Conservation (phyloP, 2,888 invertebrate genomes). For the Meandrusa payeni region DNA sequence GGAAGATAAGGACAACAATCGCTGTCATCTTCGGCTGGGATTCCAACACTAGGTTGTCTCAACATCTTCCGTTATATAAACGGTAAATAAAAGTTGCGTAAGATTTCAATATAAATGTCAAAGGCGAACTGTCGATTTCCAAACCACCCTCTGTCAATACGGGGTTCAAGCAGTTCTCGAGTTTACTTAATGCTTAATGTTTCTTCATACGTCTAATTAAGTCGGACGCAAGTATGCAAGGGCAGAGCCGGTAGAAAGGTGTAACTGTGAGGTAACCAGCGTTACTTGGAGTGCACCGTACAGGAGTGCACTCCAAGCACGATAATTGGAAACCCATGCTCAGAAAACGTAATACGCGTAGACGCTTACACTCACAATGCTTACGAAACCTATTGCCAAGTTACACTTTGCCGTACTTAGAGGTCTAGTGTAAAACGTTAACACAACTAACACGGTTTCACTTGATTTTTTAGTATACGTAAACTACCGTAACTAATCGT, state of each 20-base stretch:
- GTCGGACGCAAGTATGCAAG: neutral
- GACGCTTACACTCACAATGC: conserved; percentile 2
- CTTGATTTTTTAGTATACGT: conserved; percentile 9
- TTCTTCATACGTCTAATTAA: conserved; percentile 8
- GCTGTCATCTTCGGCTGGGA: no score
- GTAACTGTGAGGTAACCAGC: conserved; percentile 7
- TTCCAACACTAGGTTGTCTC: no score
- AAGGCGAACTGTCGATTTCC: no score
- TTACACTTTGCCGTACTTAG: conserved; percentile 4
- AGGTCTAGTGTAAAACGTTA: conserved; percentile 5
- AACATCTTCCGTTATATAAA: no score
- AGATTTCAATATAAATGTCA: no score
- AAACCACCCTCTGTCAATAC: no score
- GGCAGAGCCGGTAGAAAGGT: conserved; percentile 2
- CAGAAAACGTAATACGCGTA: conserved; percentile 7
- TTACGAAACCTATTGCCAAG: conserved; percentile 10
- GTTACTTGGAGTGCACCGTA: conserved; percentile 8
- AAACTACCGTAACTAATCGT: conserved; percentile 14
- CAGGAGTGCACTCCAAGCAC: conserved; percentile 14
- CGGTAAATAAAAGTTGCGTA: no score
- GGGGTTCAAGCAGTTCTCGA: no score
- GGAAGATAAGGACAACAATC: no score
- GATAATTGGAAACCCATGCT: conserved; percentile 19
- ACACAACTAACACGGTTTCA: conserved; percentile 6
- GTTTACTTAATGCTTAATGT: neutral